Evolutionary conservation across 2,888 invertebrate species (phyloP), one percentile per base, ranked within the genome.

Genomic region (Pheosia gnoma): DNA sequence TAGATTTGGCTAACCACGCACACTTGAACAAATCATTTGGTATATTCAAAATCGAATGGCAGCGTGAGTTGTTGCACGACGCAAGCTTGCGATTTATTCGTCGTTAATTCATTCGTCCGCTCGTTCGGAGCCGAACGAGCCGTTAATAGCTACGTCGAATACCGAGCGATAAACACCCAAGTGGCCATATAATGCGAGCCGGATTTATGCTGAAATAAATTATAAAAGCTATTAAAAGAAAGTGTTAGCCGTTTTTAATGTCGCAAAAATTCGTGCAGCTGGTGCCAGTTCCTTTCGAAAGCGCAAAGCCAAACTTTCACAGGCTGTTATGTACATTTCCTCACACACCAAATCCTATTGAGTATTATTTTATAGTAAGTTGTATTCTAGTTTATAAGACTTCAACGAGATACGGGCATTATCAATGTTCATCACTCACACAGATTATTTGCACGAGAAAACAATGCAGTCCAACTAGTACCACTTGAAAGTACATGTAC

Each of bases 321-420:
- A 47, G n/a, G 47, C n/a, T n/a, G 47, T 47, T 47, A 4, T n/a
- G n/a, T 3, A n/a, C 47, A 47, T 45, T 10, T 45, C 45, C 10
- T 45, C 10, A 8, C 9, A 11, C 11, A 45, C 45, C 45, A 10
- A 45, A 10, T 45, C 4, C n/a, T n/a, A 11, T 47, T 47, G 11
- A n/a, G n/a, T n/a, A n/a, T n/a, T 47, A n/a, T 47, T 11, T 47
- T 0, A 5, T 11, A 47, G 11, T n/a, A n/a, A n/a, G 4, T 47
- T n/a, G 60, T 60, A 70, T 61, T 65, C 57, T 58, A 63, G 55
- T 77, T 70, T 65, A 75, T 77, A 79, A 80, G 79, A 79, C 61
- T 74, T 79, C 77, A 78, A 80, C 80, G 79, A 39, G 41, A 47
- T 25, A 25, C 25, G 25, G 25, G 25, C 25, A 10, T 10, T 45